phyloP scores from a whole-genome alignment of 2,113 vertebrate genomes.

The Scomber japonicus region DNA sequence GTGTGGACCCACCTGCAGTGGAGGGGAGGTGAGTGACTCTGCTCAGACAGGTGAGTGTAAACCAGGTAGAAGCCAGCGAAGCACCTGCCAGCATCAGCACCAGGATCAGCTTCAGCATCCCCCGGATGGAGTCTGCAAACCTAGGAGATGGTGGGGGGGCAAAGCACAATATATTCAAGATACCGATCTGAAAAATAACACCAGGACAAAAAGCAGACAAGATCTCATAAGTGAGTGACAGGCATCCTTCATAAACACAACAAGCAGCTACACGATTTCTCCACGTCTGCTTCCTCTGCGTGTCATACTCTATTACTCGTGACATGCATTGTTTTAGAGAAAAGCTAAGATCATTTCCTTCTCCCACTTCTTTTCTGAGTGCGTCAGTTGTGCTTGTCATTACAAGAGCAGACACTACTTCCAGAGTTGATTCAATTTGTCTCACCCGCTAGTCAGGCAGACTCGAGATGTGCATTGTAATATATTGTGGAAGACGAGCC shows the following conservation, averaged over 20 bases:
- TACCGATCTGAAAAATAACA: background rate
- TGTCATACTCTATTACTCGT: conserved; percentile 63
- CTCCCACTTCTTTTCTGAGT: conserved; percentile 47
- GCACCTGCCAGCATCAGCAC: conserved; percentile 96
- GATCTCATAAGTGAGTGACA: conserved; percentile 7
- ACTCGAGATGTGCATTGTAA: conserved; percentile 37
- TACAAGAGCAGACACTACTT: conserved; percentile 39
- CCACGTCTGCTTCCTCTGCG: conserved; percentile 28
- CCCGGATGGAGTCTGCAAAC: conserved; percentile 98
- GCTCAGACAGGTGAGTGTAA: conserved; percentile 94
- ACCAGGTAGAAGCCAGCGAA: conserved; percentile 95
- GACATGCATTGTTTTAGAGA: conserved; percentile 42
- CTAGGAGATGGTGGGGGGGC: conserved; percentile 74
- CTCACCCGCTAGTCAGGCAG: conserved; percentile 56
- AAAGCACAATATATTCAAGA: background rate
- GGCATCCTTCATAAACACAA: conserved; percentile 43
- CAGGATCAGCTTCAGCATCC: conserved; percentile 96
- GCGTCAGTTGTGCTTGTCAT: conserved; percentile 60
- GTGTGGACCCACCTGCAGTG: conserved; percentile 88
- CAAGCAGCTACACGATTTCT: conserved; percentile 26
- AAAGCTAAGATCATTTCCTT: conserved; percentile 49
- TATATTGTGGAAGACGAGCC: conserved; percentile 54
- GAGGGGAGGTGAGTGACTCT: conserved; percentile 93
- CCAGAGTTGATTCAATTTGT: conserved; percentile 67
- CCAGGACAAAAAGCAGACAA: background rate